Percentiles rank a stretch among this genome's conserved stretches.
These are phyloP conservation scores for Leucoraja ocellata DNA, from an alignment of 2,797 vertebrate species.

Conservation along the genomic window DNA sequence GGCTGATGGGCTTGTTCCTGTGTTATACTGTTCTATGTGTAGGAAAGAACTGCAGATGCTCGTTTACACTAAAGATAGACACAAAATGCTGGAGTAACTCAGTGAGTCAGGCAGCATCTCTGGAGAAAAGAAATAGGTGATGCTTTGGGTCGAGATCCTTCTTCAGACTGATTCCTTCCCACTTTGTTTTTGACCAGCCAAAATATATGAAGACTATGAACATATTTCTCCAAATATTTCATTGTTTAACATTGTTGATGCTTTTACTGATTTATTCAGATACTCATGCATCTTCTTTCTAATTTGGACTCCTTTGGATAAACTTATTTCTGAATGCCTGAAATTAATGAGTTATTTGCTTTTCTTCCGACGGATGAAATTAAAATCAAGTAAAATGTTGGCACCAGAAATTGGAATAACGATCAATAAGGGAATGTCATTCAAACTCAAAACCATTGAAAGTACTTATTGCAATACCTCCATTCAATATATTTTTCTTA, in stretches of 20 bases:
- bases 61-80: too few relatives aligned
- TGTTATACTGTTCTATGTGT: too few relatives aligned
- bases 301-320: not conserved
- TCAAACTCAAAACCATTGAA: not conserved
- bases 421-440: not conserved
- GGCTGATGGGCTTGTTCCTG: too few relatives aligned
- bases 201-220: not conserved
- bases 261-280: not conserved
- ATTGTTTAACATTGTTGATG: not conserved
- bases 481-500: not conserved
- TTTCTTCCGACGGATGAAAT: not conserved
- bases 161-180: too few relatives aligned
- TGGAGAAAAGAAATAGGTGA: too few relatives aligned
- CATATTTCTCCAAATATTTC: not conserved
- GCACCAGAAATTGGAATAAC: not conserved
- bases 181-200: not conserved
- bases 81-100: too few relatives aligned
- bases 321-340: not conserved
- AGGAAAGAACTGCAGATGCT: too few relatives aligned
- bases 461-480: not conserved
- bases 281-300: not conserved
- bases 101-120: too few relatives aligned
- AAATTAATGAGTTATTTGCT: conserved; percentile 5
- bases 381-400: too few relatives aligned
- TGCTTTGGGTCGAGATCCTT: too few relatives aligned